Base-by-base conservation (phyloP, 2,888 invertebrate species). In the Agonopterix arenella region DNA sequence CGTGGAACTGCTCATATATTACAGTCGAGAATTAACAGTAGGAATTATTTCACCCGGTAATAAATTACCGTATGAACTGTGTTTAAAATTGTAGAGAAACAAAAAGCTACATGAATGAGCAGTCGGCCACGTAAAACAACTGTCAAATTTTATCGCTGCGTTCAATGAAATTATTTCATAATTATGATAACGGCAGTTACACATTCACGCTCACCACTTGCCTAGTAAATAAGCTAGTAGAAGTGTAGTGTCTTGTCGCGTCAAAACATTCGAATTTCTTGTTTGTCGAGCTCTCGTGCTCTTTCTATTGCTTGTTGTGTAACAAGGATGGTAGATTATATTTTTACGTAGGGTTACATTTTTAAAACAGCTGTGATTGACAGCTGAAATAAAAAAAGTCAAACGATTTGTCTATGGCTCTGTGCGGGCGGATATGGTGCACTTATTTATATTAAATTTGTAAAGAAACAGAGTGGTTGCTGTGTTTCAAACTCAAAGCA, bases 71-170 rank as follows among this genome's bases (percentile, higher is more conserved):
- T 18, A 46, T 1, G 47, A 49, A 46, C 49, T 50, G 8, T 51
- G 47, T 50, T 57, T 3, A 52, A 44, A 56, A 56, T 53, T 50
- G 52, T 52, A 65, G 60, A 61, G 60, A 65, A 68, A 71, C 64
- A 72, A 68, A 28, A 61, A 62, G 49, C 57, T 48, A 53, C 53
- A 56, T 4, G 40, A 40, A 40, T 40, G 13, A 43, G 11, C 53
- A 48, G 47, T 44, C 64, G 66, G 78, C 77, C 79, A 79, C 79
- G 79, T 79, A 78, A 73, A 75, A n/a, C 52, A 59, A 61, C 54
- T 70, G 68, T 70, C 69, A 70, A 58, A 49, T n/a, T 36, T 28
- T 45, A 47, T 40, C 13, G 41, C 36, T 46, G 41, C 42, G 45
- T 49, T 49, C 43, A 43, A 28, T 28, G 28, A 28, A 40, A 40